Evolutionary conservation across 2,888 invertebrate species (phyloP).

Genomic region (Ectobius pallidus): DNA sequence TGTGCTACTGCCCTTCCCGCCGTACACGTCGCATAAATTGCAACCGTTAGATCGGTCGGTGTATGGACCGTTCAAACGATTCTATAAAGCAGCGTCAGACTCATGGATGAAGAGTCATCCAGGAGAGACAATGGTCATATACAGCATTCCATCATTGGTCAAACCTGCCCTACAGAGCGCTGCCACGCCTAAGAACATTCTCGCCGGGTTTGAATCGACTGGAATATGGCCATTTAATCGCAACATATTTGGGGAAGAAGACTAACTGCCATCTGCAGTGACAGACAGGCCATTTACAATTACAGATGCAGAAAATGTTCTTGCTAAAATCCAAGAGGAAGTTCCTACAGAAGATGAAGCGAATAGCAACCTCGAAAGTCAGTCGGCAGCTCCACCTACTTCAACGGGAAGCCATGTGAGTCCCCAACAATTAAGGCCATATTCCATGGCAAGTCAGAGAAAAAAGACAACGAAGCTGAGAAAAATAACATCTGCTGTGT

Average conservation of each 20-base stretch:
- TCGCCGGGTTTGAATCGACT: background rate
- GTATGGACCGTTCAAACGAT: constrained; percentile 52
- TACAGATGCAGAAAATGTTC: background rate
- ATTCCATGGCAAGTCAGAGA: background rate
- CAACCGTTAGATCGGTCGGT: constrained; percentile 54
- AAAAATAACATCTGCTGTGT: background rate
- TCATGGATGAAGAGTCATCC: constrained; percentile 36
- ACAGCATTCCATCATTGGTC: constrained; percentile 11
- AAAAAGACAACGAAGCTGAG: background rate
- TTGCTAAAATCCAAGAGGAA: background rate
- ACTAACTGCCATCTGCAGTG: background rate
- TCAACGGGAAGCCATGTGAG: background rate
- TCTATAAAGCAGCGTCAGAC: constrained; percentile 44
- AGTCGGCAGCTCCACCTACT: background rate
- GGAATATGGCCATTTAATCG: constrained; percentile 13
- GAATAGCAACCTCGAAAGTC: background rate
- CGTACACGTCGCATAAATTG: constrained; percentile 52
- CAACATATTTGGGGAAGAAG: background rate
- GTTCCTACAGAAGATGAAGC: background rate
- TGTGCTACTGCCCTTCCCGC: constrained; percentile 51
- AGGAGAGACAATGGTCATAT: constrained; percentile 2
- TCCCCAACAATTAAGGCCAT: background rate
- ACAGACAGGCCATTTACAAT: constrained; percentile 5
- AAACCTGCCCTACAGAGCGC: background rate
- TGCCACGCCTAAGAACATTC: background rate